Evolutionary conservation across 2,797 vertebrate genomes (phyloP).

Genomic region (Hydrolagus colliei): DNA sequence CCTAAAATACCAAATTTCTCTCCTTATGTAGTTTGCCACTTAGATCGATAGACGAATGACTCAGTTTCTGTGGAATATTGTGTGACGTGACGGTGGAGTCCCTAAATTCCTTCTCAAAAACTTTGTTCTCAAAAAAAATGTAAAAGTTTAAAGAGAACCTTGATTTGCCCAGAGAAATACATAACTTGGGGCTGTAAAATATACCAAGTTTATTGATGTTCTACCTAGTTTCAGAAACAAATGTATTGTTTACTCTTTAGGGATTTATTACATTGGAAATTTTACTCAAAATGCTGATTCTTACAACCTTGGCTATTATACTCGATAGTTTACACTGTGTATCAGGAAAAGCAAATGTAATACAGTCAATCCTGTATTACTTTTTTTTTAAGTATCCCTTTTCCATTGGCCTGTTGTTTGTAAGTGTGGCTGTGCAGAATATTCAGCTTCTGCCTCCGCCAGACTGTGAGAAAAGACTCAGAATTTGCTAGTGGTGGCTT

Average conservation of each 20-base stretch:
- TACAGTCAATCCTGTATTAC: background rate
- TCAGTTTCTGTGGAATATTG: background rate
- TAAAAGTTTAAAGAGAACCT: background rate
- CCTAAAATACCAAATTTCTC: background rate
- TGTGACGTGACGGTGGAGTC: background rate
- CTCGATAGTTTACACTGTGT: background rate
- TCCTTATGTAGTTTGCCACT: background rate
- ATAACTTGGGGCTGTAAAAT: background rate
- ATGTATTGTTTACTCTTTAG: constrained; percentile 24
- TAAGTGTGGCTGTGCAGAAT: background rate
- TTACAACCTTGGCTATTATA: background rate
- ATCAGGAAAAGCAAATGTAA: background rate
- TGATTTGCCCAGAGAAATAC: background rate
- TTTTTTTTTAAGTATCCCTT: background rate
- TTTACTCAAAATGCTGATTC: background rate
- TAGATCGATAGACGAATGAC: background rate
- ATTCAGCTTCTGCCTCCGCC: background rate
- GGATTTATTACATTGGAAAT: constrained; percentile 8
- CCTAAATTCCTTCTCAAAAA: background rate
- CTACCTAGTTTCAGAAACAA: constrained; percentile 12
- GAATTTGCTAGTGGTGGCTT: background rate
- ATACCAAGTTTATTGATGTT: constrained; percentile 9
- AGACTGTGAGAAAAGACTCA: background rate
- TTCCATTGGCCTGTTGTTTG: background rate
- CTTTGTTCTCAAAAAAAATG: background rate